Percentiles rank a stretch among this genome's conserved stretches.
phyloP scores from a whole-genome alignment of 2,888 invertebrate genomes.

The Linnaemya vulpina region DNA sequence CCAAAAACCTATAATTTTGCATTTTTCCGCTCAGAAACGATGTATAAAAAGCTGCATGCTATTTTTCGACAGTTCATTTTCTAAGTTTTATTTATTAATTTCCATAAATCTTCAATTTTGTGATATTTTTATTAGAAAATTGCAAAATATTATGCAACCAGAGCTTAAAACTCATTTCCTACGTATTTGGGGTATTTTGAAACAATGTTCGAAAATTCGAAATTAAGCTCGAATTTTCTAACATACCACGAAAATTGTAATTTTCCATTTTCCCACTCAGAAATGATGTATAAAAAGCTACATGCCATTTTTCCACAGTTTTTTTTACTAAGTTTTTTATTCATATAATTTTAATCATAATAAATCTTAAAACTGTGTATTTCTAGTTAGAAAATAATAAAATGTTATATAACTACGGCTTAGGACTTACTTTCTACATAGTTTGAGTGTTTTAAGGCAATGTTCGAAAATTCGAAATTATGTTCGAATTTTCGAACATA shows the following conservation, averaged over 20 bases:
- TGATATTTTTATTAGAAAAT: too few species aligned
- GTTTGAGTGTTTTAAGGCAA: neutral
- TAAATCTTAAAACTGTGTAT: too few species aligned
- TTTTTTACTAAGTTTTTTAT: too few species aligned
- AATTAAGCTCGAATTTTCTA: neutral
- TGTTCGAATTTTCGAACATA: neutral
- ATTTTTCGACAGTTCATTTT: too few species aligned
- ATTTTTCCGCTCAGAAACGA: neutral
- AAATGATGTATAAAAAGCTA: neutral
- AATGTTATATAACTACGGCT: too few species aligned
- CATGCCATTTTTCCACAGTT: too few species aligned
- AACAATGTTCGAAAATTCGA: neutral
- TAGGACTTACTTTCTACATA: neutral
- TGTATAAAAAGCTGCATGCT: too few species aligned
- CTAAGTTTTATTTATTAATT: too few species aligned
- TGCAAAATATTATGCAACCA: too few species aligned
- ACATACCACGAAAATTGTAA: neutral
- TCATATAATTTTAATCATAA: too few species aligned
- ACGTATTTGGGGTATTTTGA: neutral
- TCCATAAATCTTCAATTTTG: too few species aligned
- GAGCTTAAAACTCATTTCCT: neutral
- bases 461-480: neutral
- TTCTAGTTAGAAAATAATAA: too few species aligned
- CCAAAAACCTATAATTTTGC: neutral
- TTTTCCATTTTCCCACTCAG: neutral